A percentile compares a stretch with the other conserved stretches of the same genome.
Conservation (phyloP, 1,140 invertebrate species). For the Rhyacophila brunnea region DNA sequence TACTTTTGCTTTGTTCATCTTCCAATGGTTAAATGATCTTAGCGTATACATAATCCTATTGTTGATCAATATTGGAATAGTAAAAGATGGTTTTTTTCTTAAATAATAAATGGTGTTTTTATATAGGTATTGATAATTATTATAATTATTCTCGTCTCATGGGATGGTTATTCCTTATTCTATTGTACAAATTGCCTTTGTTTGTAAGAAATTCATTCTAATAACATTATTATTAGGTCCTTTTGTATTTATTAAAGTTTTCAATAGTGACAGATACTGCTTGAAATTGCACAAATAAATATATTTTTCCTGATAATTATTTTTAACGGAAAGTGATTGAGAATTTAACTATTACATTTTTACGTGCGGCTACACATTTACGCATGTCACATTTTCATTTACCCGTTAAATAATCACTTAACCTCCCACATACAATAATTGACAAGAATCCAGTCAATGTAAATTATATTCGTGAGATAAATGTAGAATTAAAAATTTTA, state of each 20-base stretch:
- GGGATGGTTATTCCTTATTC: neutral
- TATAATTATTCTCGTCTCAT: neutral
- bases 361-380: too few species aligned
- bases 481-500: too few species aligned
- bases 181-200: slow-evolving; percentile 1
- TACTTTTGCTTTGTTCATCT: neutral
- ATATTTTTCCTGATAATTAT: slow-evolving; percentile 2
- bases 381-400: too few species aligned
- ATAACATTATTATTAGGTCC: too few species aligned
- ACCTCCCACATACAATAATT: too few species aligned
- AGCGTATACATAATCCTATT: neutral
- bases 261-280: neutral
- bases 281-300: neutral
- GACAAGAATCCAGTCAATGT: too few species aligned
- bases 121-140: neutral
- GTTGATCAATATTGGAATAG: neutral
- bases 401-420: too few species aligned
- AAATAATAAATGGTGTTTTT: neutral
- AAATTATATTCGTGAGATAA: too few species aligned
- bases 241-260: too few species aligned
- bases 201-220: neutral
- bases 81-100: too few species aligned
- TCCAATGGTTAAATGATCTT: too few species aligned
- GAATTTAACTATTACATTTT: too few species aligned
- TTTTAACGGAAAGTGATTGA: neutral